Percentiles rank a stretch among this genome's conserved stretches.
These are phyloP conservation scores for Neodiprion pinetum DNA, from an alignment of 1,140 invertebrate genomes.

Conservation along the genomic window DNA sequence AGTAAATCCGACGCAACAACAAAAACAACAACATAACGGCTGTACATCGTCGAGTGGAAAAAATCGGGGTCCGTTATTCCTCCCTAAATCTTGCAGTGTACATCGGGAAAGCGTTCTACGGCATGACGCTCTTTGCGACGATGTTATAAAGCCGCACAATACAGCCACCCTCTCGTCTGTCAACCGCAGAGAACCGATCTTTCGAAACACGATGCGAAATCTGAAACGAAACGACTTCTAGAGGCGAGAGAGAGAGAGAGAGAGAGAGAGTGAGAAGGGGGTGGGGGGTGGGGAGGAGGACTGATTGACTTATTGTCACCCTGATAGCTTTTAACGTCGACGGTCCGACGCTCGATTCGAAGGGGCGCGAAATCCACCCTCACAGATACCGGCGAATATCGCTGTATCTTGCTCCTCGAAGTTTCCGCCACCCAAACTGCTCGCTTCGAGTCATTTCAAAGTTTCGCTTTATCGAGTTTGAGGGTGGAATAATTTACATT, in stretches of 20 bases:
- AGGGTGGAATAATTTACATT: no score
- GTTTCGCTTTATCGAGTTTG: no score
- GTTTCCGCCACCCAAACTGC: no score
- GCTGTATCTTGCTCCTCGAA: no score
- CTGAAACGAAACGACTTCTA: neutral
- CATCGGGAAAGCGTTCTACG: no score
- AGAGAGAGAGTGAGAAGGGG: neutral
- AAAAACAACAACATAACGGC: no score
- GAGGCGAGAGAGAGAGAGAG: neutral
- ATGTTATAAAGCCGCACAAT: neutral
- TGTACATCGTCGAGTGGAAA: no score
- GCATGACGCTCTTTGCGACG: neutral
- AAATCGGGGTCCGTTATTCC: no score
- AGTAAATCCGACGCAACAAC: no score
- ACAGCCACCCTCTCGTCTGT: neutral
- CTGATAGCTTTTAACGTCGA: constrained; percentile 1
- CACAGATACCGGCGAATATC: neutral
- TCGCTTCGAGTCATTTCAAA: no score
- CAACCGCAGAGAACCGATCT: neutral
- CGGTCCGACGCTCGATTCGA: neutral
- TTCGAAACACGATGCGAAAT: neutral
- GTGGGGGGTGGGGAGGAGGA: neutral
- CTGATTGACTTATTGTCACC: constrained; percentile 2
- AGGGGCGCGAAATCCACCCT: neutral
- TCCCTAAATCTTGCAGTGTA: no score